Evolutionary conservation across 2,888 invertebrate species (phyloP).

Genomic region (Dryadula phaetusa): DNA sequence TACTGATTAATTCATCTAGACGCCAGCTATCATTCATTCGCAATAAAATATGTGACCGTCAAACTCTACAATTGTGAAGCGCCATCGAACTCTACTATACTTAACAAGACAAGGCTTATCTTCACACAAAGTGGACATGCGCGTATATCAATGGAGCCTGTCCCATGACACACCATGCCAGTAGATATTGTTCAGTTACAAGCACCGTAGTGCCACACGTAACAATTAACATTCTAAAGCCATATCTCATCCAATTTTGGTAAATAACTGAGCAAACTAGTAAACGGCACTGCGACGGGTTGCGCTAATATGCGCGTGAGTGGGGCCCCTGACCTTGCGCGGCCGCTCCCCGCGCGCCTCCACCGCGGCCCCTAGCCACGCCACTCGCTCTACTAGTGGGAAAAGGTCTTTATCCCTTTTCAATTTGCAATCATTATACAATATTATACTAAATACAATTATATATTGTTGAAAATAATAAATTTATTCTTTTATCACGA

Average conservation of each 20-base stretch:
- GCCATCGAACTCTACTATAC: constrained; percentile 7
- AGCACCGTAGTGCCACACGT: constrained; percentile 17
- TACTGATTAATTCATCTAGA: constrained; percentile 20
- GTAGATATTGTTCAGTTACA: neutral
- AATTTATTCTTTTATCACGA: no score
- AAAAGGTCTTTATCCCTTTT: constrained; percentile 49
- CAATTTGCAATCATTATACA: constrained; percentile 26
- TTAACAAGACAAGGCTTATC: neutral
- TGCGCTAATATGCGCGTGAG: constrained; percentile 55
- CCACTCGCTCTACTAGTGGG: constrained; percentile 45
- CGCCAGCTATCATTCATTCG: constrained; percentile 19
- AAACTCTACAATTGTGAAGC: neutral
- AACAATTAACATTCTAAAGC: constrained; percentile 40
- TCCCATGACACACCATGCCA: neutral
- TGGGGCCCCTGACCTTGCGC: constrained; percentile 76
- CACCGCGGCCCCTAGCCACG: constrained; percentile 51
- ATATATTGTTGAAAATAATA: neutral
- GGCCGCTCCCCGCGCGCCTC: constrained; percentile 49
- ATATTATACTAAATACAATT: constrained; percentile 13
- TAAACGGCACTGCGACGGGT: constrained; percentile 39
- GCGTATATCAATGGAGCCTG: neutral
- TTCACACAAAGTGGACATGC: neutral
- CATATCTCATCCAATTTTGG: constrained; percentile 40
- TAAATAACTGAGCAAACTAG: constrained; percentile 34
- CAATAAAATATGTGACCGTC: constrained; percentile 20